These are phyloP conservation scores for Patiria pectinifera DNA, from an alignment of 53 echinoderm and acorn worm species.

Conservation along the genomic window DNA sequence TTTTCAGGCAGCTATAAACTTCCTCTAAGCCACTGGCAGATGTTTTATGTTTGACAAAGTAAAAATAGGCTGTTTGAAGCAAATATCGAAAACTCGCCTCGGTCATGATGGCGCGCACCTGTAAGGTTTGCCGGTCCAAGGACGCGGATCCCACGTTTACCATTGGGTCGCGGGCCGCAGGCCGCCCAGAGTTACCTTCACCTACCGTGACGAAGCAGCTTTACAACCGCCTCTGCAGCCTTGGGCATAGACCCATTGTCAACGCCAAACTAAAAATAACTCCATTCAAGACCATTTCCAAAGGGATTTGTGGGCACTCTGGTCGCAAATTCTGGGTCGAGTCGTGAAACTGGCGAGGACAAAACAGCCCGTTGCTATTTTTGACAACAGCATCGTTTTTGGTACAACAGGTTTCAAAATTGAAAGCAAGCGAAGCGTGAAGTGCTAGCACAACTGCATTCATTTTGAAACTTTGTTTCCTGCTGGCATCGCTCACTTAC, in stretches of 20 bases:
- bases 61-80: background rate
- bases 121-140: background rate
- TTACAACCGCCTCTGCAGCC: background rate
- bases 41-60: background rate
- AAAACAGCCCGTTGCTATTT: conserved; percentile 12
- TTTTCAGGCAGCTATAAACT: background rate
- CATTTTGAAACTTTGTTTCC: too few relatives aligned
- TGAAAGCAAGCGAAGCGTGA: background rate
- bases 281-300: background rate
- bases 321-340: background rate
- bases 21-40: background rate
- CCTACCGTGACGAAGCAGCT: background rate
- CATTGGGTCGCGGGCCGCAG: too few relatives aligned
- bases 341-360: background rate
- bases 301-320: background rate
- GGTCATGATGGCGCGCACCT: background rate
- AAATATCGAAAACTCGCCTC: background rate
- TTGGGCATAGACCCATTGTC: background rate
- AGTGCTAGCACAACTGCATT: background rate
- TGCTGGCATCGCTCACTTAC: too few relatives aligned
- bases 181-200: background rate
- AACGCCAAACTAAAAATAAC: background rate
- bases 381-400: background rate
- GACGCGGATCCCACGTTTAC: background rate
- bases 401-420: background rate